These are phyloP conservation scores for Drosophila lacicola DNA, from an alignment of 2,888 invertebrate genomes.

Conservation along the genomic window DNA sequence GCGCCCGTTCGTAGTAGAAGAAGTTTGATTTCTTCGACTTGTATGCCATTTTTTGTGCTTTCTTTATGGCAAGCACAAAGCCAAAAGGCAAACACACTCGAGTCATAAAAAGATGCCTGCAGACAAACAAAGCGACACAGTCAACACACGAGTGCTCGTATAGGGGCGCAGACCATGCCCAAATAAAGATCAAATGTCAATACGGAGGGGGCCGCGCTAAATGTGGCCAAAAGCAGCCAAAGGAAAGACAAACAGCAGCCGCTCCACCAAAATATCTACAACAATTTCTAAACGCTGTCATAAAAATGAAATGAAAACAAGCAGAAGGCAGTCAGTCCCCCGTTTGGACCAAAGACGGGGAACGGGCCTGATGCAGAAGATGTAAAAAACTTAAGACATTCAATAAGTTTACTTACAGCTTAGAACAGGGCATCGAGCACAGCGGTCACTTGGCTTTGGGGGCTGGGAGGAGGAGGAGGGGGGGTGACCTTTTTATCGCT, in stretches of 20 bases:
- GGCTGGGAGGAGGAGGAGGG: slow-evolving; percentile 10
- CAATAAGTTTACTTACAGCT: slow-evolving; percentile 78
- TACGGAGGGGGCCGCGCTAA: slow-evolving; percentile 58
- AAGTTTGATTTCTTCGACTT: slow-evolving; percentile 80
- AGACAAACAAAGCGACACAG: slow-evolving; percentile 81
- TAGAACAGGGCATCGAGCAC: slow-evolving; percentile 10
- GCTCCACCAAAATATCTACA: slow-evolving; percentile 68
- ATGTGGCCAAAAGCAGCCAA: slow-evolving; percentile 67
- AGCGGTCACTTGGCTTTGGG: slow-evolving; percentile 3
- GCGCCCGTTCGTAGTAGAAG: slow-evolving; percentile 27
- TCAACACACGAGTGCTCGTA: slow-evolving; percentile 43
- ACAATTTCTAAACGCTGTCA: slow-evolving; percentile 82
- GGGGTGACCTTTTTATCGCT: slow-evolving; percentile 78
- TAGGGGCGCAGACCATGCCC: slow-evolving; percentile 51
- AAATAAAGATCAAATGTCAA: slow-evolving; percentile 85
- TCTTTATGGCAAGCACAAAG: slow-evolving; percentile 84
- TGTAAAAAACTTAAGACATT: slow-evolving; percentile 82
- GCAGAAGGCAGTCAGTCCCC: slow-evolving; percentile 52
- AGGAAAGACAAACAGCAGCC: slow-evolving; percentile 67
- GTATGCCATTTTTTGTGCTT: slow-evolving; percentile 48
- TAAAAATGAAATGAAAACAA: slow-evolving; percentile 82
- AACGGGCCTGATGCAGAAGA: neutral
- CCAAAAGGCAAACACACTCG: slow-evolving; percentile 85
- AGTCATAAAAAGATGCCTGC: slow-evolving; percentile 84
- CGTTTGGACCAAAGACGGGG: neutral